A percentile compares a stretch with the other conserved stretches of the same genome.
phyloP scores from a whole-genome alignment of 2,888 invertebrate species.

The Raillietiella orientalis region DNA sequence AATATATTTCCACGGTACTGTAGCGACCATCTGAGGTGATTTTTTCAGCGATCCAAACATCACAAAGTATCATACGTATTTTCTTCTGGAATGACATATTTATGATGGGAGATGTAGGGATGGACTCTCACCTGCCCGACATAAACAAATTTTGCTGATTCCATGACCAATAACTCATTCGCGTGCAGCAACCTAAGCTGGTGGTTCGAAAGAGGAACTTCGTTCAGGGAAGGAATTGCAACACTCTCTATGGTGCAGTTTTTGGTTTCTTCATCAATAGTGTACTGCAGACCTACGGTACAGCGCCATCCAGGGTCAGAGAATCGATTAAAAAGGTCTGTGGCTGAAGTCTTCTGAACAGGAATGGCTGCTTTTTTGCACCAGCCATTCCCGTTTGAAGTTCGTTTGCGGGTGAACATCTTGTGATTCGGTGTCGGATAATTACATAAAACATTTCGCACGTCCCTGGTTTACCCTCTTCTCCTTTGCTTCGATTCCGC shows the following conservation, averaged over 20 bases:
- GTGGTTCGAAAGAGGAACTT: conserved; percentile 7
- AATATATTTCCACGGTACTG: conserved; percentile 8
- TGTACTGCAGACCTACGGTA: conserved; percentile 9
- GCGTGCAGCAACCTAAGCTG: conserved; percentile 9
- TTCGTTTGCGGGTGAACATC: too few relatives aligned
- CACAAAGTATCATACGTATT: conserved; percentile 9
- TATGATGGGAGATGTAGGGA: not conserved
- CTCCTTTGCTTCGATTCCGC: too few relatives aligned
- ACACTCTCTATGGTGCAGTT: conserved; percentile 9
- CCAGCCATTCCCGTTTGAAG: too few relatives aligned
- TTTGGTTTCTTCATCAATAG: conserved; percentile 8
- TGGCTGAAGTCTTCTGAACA: too few relatives aligned
- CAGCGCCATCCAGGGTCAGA: too few relatives aligned
- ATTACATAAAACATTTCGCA: too few relatives aligned
- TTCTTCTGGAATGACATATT: conserved; percentile 7
- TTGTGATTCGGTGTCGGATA: too few relatives aligned
- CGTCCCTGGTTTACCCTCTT: too few relatives aligned
- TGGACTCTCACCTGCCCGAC: conserved; percentile 8
- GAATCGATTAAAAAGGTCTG: too few relatives aligned
- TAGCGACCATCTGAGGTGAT: conserved; percentile 7
- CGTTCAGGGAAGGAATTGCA: conserved; percentile 8
- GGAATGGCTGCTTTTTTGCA: too few relatives aligned
- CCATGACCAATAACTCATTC: conserved; percentile 8
- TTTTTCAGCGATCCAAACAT: conserved; percentile 9
- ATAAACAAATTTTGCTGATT: conserved; percentile 8